Percentiles rank a stretch among this genome's conserved stretches.
These are phyloP conservation scores for Cantharis nigra DNA, from an alignment of 2,888 invertebrate species.

Conservation along the genomic window DNA sequence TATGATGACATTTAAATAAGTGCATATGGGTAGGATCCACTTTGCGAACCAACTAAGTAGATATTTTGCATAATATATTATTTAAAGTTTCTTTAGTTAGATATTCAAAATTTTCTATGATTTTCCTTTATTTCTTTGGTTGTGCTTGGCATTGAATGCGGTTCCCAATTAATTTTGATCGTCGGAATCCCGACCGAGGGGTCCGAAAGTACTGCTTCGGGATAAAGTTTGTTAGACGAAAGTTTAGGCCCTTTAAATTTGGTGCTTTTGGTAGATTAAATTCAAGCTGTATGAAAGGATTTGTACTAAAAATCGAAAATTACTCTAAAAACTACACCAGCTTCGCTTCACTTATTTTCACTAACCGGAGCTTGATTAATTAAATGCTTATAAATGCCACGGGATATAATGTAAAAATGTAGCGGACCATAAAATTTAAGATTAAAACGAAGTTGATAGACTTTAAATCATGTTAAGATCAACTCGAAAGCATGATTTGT, in stretches of 20 bases:
- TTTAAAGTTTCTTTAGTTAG: no score
- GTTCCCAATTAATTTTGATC: no score
- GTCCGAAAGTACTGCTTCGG: no score
- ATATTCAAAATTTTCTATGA: not conserved
- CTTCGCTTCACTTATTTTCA: not conserved
- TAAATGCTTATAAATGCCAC: not conserved
- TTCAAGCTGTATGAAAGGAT: no score
- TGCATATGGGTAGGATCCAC: not conserved
- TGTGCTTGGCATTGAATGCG: no score
- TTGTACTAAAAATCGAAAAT: no score
- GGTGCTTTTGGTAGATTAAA: no score
- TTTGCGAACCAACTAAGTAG: not conserved
- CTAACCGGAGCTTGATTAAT: not conserved
- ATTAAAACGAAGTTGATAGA: not conserved
- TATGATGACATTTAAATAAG: not conserved
- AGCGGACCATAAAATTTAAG: not conserved
- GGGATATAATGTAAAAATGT: not conserved
- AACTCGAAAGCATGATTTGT: not conserved
- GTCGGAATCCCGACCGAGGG: no score
- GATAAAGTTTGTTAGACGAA: no score
- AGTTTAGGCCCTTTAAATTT: no score
- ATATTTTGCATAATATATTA: not conserved
- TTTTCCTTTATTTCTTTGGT: no score
- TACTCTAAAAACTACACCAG: no score
- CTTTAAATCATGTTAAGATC: not conserved